These are phyloP conservation scores for Dipus sagitta DNA, from an alignment of 2,797 vertebrate species.

Conservation along the genomic window DNA sequence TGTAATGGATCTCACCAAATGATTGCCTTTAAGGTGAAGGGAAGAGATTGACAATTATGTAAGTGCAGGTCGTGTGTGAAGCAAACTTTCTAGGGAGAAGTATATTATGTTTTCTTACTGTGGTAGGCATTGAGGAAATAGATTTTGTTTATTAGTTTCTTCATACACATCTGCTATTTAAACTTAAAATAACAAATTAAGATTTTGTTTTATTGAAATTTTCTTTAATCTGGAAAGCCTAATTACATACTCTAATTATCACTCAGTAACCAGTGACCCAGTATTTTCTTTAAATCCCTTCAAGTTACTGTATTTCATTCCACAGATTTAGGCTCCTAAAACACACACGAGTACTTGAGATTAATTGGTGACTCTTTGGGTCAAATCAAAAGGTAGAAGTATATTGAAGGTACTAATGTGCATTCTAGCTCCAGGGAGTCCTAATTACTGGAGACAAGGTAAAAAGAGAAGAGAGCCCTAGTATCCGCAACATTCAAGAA, in stretches of 20 bases:
- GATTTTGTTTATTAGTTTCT: conserved; percentile 14
- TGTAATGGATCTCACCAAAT: not conserved
- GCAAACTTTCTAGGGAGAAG: not conserved
- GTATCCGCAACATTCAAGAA: not conserved
- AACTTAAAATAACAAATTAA: not conserved
- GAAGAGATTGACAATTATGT: not conserved
- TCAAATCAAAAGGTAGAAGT: not conserved
- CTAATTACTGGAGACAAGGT: not conserved
- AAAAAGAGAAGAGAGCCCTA: not conserved
- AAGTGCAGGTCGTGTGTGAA: not conserved
- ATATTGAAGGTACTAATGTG: not conserved
- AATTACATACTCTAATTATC: not conserved
- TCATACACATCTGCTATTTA: not conserved
- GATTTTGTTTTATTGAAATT: not conserved
- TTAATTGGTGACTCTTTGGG: not conserved
- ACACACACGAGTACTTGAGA: not conserved
- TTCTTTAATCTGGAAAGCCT: not conserved
- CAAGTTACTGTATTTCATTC: not conserved
- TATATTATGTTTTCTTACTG: not conserved
- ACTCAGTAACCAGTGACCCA: not conserved
- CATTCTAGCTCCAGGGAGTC: not conserved
- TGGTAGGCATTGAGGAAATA: not conserved
- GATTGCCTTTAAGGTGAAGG: not conserved
- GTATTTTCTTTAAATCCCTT: not conserved
- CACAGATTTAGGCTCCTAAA: conserved; percentile 2